These are phyloP conservation scores for Brevimyrus niger DNA, from an alignment of 2,113 vertebrate genomes.

Conservation along the genomic window DNA sequence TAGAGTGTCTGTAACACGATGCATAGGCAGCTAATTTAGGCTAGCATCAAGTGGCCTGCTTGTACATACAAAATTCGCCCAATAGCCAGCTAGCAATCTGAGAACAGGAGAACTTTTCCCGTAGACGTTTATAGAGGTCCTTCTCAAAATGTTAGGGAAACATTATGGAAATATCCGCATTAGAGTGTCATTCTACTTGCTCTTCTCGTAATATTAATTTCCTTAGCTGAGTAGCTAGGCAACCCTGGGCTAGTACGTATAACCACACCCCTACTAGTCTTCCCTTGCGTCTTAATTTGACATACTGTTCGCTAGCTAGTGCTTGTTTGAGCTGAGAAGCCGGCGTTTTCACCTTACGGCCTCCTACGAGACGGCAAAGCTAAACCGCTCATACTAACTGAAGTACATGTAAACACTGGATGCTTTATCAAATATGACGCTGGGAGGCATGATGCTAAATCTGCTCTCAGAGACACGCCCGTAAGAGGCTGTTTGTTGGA, in stretches of 20 bases:
- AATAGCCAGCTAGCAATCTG: not conserved
- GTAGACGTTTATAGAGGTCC: not conserved
- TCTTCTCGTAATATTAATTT: not conserved
- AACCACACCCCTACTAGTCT: not conserved
- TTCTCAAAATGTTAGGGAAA: not conserved
- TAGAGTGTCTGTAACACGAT: not conserved
- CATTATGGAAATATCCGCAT: not conserved
- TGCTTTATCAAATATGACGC: not conserved
- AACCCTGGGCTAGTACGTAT: not conserved
- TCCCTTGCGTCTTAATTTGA: not conserved
- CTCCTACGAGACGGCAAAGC: not conserved
- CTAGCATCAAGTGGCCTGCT: not conserved
- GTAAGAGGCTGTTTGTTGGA: not conserved
- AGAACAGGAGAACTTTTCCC: not conserved
- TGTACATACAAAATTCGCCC: not conserved
- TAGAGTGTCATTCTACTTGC: not conserved
- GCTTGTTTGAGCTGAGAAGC: not conserved
- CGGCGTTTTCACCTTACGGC: not conserved
- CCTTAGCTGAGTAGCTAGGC: not conserved
- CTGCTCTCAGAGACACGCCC: not conserved
- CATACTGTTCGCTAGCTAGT: not conserved
- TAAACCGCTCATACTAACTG: not conserved
- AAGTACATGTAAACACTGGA: not conserved
- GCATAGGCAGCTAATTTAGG: not conserved
- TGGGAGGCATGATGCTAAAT: not conserved